Evolutionary conservation across 2,888 invertebrate genomes (phyloP).

Genomic region (Agrochola litura): DNA sequence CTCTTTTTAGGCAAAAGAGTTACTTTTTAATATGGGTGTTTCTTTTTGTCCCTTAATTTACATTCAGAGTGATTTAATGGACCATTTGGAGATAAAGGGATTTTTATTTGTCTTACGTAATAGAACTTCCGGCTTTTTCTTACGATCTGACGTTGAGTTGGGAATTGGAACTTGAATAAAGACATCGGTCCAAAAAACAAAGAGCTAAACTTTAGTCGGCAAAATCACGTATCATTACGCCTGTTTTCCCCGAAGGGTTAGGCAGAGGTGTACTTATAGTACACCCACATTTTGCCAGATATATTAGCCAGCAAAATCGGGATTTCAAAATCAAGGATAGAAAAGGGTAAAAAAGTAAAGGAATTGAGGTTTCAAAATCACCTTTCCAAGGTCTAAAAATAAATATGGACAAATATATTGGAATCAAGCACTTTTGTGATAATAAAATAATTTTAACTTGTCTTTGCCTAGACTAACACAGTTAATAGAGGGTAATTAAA

Average conservation of each 20-base stretch:
- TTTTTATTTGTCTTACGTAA: conserved; percentile 17
- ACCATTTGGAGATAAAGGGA: background rate
- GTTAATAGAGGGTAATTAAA: conserved; percentile 4
- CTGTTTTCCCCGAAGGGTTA: background rate
- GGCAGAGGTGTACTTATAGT: background rate
- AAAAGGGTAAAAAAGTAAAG: too few relatives aligned
- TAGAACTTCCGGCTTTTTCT: background rate
- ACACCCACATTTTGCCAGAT: too few relatives aligned
- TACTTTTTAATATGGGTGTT: conserved; percentile 29
- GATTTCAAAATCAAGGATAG: background rate
- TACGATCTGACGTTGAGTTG: background rate
- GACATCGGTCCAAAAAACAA: background rate
- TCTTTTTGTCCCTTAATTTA: conserved; percentile 5
- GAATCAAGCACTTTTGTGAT: background rate
- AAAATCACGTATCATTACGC: background rate
- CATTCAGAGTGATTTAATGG: conserved; percentile 25
- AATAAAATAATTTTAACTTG: background rate
- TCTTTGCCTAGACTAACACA: background rate
- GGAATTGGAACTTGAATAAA: too few relatives aligned
- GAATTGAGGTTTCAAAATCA: background rate
- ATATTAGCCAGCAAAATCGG: background rate
- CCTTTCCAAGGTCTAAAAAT: background rate
- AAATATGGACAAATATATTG: background rate
- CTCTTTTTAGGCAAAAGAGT: conserved; percentile 29
- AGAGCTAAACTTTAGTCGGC: background rate